Evolutionary conservation across 2,797 vertebrate genomes (phyloP), one percentile per base, ranked within the genome.

Genomic region (Cirrhinus molitorella): DNA sequence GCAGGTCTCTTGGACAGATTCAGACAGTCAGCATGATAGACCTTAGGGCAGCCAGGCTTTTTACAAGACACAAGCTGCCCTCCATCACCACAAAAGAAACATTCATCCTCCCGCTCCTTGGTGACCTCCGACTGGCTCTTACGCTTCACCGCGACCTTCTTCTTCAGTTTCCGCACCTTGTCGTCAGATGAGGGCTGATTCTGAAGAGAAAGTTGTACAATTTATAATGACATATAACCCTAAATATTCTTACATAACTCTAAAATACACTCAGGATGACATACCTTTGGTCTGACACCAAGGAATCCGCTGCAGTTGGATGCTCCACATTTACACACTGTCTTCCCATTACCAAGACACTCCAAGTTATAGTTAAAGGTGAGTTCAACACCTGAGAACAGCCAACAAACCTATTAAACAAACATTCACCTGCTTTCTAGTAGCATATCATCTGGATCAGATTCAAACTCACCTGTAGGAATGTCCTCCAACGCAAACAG

Each of bases 281-380:
- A 23, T 94, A 99, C 98, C 96, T 99, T 99, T 43, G 98, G 98
- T 77, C 98, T 92, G 14, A 99, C 98, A 79, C 98, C 98, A 73
- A 99, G 94, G 93, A 99, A 99, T 82, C 98, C 96, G 37, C 98
- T 99, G 94, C 98, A 99, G 88, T 99, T 99, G 4, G 98, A 94
- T 11, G 98, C 98, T 84, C 98, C 98, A 87, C 98, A 99, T 94
- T 99, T 99, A 93, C 98, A 99, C 81, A 96, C 97, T 0, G 98
- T 99, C 92, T 99, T 99, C 71, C 98, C 98, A 25, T 99, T 99
- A 65, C 98, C 98, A 86, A 97, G 94, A 94, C 98, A 99, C 91
- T 99, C 98, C 90, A 99, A 93, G 89, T 99, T 99, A 93, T 99
- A 99, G 94, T 99, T 99, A 92, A 99, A 99, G 78, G 97, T 99